Evolutionary conservation across 1,140 invertebrate genomes (phyloP).

Genomic region (Trichomalopsis sarcophagae): DNA sequence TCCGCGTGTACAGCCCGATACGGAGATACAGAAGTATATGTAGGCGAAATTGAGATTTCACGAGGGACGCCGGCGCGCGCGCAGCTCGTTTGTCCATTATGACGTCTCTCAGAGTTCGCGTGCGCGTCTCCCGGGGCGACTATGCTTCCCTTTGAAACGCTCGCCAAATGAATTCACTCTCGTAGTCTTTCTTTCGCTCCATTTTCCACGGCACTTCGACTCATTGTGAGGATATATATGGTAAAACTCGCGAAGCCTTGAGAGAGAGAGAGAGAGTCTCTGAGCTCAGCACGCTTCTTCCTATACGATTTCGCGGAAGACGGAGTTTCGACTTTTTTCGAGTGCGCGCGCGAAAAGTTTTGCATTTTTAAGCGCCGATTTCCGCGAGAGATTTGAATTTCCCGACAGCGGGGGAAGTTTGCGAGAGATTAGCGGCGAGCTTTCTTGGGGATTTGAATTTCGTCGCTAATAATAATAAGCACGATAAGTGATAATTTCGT

Average conservation of each 20-base stretch:
- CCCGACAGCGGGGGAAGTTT: background rate
- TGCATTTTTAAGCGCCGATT: background rate
- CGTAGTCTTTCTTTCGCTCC: background rate
- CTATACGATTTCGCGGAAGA: background rate
- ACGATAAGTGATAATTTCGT: no score
- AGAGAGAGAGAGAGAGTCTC: background rate
- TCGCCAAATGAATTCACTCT: conserved; percentile 32
- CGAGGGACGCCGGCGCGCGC: background rate
- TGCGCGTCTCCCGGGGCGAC: background rate
- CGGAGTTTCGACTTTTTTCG: background rate
- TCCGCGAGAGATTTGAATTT: background rate
- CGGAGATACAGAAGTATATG: no score
- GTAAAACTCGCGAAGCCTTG: background rate
- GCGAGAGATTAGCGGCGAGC: background rate
- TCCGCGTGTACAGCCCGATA: no score
- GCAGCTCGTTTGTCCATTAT: conserved; percentile 12
- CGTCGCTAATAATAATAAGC: background rate
- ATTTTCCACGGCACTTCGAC: conserved; percentile 7
- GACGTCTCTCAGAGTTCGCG: background rate
- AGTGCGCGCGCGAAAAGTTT: background rate
- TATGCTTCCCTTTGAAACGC: conserved; percentile 14
- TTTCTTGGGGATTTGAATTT: background rate
- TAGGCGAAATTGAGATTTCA: background rate
- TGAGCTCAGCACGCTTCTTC: background rate
- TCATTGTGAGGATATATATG: background rate